Evolutionary conservation across 2,888 invertebrate genomes (phyloP).

Genomic region (Exephanes ischioxanthus): DNA sequence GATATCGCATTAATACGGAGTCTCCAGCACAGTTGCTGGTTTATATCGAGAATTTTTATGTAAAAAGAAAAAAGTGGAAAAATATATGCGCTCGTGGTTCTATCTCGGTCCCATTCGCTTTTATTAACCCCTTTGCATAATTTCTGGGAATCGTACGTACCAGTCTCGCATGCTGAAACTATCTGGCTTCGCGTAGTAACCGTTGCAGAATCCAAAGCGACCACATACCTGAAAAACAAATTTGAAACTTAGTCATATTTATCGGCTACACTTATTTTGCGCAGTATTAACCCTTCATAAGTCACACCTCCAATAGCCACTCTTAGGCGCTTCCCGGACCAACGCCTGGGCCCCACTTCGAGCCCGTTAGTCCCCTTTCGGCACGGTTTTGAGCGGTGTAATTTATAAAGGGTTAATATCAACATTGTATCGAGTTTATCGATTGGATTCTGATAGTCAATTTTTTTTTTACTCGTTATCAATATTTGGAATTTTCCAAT

Average conservation of each 20-base stretch:
- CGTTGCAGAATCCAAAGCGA: neutral
- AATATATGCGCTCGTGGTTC: neutral
- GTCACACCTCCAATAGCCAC: too few species aligned
- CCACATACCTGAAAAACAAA: slow-evolving; percentile 5
- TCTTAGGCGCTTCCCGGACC: too few species aligned
- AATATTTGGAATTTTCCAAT: too few species aligned
- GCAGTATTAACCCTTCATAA: too few species aligned
- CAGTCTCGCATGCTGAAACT: neutral
- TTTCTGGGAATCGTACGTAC: neutral
- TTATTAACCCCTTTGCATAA: neutral
- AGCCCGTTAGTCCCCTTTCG: too few species aligned
- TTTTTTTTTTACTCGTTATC: too few species aligned
- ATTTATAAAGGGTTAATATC: too few species aligned
- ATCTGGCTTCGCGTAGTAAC: neutral
- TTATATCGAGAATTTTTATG: neutral
- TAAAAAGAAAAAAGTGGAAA: neutral
- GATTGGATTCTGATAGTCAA: neutral
- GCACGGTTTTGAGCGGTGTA: too few species aligned
- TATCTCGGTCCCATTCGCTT: neutral
- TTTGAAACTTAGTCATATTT: neutral
- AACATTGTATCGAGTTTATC: neutral
- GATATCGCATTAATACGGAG: neutral
- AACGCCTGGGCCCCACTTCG: too few species aligned
- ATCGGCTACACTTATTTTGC: neutral
- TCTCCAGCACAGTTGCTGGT: neutral